These are phyloP conservation scores for Netelia fuscicornis DNA, from an alignment of 2,888 invertebrate genomes.

Conservation along the genomic window DNA sequence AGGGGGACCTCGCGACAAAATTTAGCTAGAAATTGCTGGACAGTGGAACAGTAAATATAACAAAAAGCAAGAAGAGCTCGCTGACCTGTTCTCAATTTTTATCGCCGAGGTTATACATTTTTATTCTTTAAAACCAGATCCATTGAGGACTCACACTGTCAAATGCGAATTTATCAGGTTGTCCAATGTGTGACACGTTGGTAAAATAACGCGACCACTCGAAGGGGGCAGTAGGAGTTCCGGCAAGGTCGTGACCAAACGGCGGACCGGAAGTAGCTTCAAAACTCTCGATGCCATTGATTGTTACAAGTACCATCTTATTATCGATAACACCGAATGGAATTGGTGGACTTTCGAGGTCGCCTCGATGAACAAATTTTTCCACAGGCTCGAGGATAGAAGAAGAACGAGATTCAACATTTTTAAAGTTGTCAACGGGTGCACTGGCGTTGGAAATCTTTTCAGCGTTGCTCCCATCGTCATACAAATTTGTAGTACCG, in stretches of 20 bases:
- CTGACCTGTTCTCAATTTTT: not conserved
- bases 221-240: constrained; percentile 86
- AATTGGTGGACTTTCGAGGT: constrained; percentile 79
- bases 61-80: constrained; percentile 12
- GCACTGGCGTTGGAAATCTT: constrained; percentile 9
- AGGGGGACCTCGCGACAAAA: not conserved
- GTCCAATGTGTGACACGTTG: constrained; percentile 88
- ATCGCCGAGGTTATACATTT: too few species aligned
- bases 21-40: not conserved
- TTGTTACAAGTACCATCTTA: constrained; percentile 85
- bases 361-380: constrained; percentile 74
- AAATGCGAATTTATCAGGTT: constrained; percentile 92
- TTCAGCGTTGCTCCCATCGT: not conserved
- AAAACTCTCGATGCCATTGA: constrained; percentile 77
- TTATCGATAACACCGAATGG: constrained; percentile 87
- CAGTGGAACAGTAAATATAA: not conserved
- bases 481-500: constrained; percentile 85
- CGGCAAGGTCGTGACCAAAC: constrained; percentile 56
- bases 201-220: constrained; percentile 91
- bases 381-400: constrained; percentile 13
- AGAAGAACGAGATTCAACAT: constrained; percentile 57
- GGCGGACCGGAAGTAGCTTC: constrained; percentile 83
- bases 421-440: constrained; percentile 4
- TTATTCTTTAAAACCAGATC: constrained; percentile 86
- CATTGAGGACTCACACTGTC: constrained; percentile 87